Percentiles rank a stretch among this genome's conserved stretches.
Conservation (phyloP, 2,888 invertebrate genomes). For the Parochlus steinenii region DNA sequence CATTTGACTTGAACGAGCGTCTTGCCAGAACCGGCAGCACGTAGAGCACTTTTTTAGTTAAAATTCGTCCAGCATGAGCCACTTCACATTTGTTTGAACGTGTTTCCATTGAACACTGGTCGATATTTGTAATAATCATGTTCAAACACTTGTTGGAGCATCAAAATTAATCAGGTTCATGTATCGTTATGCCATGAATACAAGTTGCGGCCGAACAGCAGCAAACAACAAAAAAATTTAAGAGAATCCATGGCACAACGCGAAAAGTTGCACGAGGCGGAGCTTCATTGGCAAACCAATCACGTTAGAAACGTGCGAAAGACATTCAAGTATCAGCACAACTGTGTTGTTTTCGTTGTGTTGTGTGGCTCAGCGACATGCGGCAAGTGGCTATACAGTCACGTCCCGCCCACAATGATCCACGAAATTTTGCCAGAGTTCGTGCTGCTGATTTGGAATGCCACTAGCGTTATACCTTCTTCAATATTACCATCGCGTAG, state of each 20-base stretch:
- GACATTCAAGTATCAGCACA: slow-evolving; percentile 1
- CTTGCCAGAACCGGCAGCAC: background rate
- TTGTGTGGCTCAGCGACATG: background rate
- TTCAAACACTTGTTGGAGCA: slow-evolving; percentile 1
- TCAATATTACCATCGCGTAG: slow-evolving; percentile 1
- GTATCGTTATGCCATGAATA: background rate
- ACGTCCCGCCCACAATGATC: slow-evolving; percentile 10
- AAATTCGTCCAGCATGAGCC: slow-evolving; percentile 15
- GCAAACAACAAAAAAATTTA: background rate
- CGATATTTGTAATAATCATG: slow-evolving; percentile 9
- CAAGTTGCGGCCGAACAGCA: background rate
- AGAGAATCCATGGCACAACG: background rate
- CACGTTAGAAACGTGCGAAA: slow-evolving; percentile 15
- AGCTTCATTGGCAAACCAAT: slow-evolving; percentile 17
- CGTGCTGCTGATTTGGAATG: slow-evolving; percentile 12
- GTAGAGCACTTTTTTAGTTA: slow-evolving; percentile 11
- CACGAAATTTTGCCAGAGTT: slow-evolving; percentile 2
- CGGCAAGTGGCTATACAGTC: slow-evolving; percentile 11
- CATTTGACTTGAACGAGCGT: background rate
- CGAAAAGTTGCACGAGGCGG: slow-evolving; percentile 18
- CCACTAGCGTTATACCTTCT: slow-evolving; percentile 10
- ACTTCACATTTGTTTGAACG: slow-evolving; percentile 14
- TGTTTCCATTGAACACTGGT: slow-evolving; percentile 12
- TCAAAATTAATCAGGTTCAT: background rate
- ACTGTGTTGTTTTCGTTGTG: slow-evolving; percentile 3